Base-by-base conservation (phyloP, 1,140 invertebrate species). In the Lasioglossum baleicum region DNA sequence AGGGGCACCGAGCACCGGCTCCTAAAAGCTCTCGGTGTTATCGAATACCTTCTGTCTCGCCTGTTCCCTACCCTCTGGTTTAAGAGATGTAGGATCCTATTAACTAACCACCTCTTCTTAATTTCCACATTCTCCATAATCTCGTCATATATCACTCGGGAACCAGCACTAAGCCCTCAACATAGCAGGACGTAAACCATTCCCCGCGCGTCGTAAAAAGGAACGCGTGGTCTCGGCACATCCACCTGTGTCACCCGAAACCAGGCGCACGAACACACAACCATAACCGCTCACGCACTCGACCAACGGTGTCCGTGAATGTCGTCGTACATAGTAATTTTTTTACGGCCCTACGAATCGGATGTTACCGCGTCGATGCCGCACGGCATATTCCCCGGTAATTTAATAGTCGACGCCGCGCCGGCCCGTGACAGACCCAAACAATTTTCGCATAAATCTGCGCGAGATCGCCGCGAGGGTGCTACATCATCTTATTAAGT, bases 351-450 rank as follows among this genome's bases (percentile, higher is more conserved):
- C 60, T 31, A 20, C 35, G 44, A 72, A 69, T 69, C 40, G 40
- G 6, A 69, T 10, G 40, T 31, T 42, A 17, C 48, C 44, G 31
- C 31, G 48, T 20, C 53, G n/a, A 44, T 65, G 22, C 20, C 20
- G 13, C 20, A 2, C 8, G 13, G 20, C 7, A n/a, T n/a, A 13
- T 40, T 63, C 70, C 22, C 17, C 20, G 15, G 75, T 75, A 51
- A 80, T 69, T 75, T 67, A 65, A 80, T 70, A 48, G 63, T 13
- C 44, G 17, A n/a, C 17, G 40, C 15, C n/a, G n/a, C n/a, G n/a
- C n/a, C n/a, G 44, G 13, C 4, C 15, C 51, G 51, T 15, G 51
- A 53, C 51, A 53, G 51, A 53, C 44, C 44, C 13, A 48, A 48
- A 48, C 51, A 20, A 53, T 53, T 53, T 20, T 20, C 51, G 51